Evolutionary conservation across 2,797 vertebrate species (phyloP).

Genomic region (Oophaga sylvatica): DNA sequence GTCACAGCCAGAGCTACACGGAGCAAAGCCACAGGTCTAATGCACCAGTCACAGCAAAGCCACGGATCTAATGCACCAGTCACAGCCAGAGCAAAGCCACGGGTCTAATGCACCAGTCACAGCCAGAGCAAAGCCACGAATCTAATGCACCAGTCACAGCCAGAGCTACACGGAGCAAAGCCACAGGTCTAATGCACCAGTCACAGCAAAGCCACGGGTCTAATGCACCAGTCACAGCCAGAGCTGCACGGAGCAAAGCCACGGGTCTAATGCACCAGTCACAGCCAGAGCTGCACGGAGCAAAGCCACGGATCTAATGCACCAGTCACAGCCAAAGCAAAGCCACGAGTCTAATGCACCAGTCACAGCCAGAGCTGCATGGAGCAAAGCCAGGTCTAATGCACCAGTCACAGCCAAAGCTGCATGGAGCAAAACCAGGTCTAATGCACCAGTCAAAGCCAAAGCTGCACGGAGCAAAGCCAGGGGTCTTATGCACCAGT

Average conservation of each 20-base stretch:
- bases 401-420: neutral
- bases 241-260: too few relatives aligned
- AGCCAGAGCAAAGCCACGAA: neutral
- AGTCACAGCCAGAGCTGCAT: neutral
- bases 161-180: neutral
- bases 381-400: neutral
- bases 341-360: neutral
- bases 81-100: neutral
- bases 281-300: too few relatives aligned
- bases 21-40: neutral
- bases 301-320: neutral
- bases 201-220: too few relatives aligned
- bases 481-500: neutral
- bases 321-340: neutral
- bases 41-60: neutral
- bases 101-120: neutral
- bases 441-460: neutral
- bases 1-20: neutral
- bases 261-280: neutral
- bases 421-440: neutral
- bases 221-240: too few relatives aligned
- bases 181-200: neutral
- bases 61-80: neutral
- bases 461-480: neutral
- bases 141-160: neutral